Evolutionary conservation across 2,113 vertebrate genomes (phyloP).

Genomic region (Mustela nigripes): DNA sequence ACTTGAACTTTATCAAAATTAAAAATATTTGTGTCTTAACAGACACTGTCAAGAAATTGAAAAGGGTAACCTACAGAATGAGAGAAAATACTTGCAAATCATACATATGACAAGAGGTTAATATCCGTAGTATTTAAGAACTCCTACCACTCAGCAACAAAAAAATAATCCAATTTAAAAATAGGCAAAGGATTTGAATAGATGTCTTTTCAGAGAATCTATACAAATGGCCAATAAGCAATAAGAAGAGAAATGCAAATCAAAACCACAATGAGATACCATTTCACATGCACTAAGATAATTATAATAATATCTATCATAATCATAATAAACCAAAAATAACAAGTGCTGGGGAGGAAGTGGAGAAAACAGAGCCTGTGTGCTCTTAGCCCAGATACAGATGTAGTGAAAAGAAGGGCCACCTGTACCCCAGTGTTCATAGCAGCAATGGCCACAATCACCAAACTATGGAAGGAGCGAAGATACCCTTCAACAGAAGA

Average conservation of each 20-base stretch:
- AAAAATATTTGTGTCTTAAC: not conserved
- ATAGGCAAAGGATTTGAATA: not conserved
- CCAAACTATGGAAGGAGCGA: too few species aligned
- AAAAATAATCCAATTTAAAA: conserved; percentile 14
- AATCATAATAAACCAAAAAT: not conserved
- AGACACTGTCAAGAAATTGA: not conserved
- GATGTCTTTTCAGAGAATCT: conserved; percentile 23
- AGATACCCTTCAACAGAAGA: too few species aligned
- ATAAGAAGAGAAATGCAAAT: conserved; percentile 29
- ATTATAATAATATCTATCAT: not conserved
- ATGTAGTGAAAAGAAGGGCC: too few species aligned
- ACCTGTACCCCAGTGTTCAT: too few species aligned
- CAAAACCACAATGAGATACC: not conserved
- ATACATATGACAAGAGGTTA: not conserved
- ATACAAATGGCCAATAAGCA: not conserved
- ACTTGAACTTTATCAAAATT: not conserved
- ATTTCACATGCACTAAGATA: not conserved
- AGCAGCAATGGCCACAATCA: too few species aligned
- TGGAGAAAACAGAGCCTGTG: not conserved
- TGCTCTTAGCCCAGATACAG: not conserved
- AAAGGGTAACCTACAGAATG: not conserved
- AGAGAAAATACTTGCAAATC: not conserved
- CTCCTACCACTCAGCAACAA: not conserved
- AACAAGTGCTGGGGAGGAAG: not conserved
- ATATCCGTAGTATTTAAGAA: not conserved